Evolutionary conservation across 1,140 invertebrate species (phyloP), one percentile per base, ranked within the genome.

Genomic region (Zaprionus vittiger): DNA sequence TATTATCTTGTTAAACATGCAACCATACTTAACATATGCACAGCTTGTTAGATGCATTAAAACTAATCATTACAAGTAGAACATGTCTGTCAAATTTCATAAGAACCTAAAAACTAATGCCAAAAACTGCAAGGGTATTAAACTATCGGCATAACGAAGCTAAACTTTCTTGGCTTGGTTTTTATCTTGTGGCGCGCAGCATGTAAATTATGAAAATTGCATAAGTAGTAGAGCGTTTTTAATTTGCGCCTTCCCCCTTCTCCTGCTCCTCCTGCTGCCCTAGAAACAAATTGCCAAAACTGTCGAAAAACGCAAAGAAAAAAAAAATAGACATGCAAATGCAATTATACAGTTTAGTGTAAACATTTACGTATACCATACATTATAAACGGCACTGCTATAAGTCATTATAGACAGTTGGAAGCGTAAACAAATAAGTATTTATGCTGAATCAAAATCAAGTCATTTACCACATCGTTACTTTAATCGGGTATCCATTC

Each of bases 201-300:
- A 74, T 71, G 75, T 81, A 90, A 90, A 89, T 89, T 85, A 89
- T 90, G 72, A 85, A 90, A 90, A 90, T 90, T 89, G 69, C 77
- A 82, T 79, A 85, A 89, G 90, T 84, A 68, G 75, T 79, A 68
- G 54, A 89, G 87, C 84, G 85, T 89, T 90, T 85, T 85, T 90
- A 89, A 89, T 89, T 89, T 90, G 79, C 67, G 28, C 61, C 12
- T 54, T 2, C 59, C 28, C 5, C 20, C 57, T 17, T 0, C 17
- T n/a, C 20, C 54, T 49, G 17, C 44, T 17, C 15, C 14, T 9
- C 41, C 28, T 63, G 11, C 15, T 47, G n/a, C 24, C 15, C 63
- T 74, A 68, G 62, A 70, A 22, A n/a, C 34, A 11, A 56, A 65
- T 76, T 76, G 83, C 79, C 75, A 87, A 85, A 86, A 75, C 54